Evolutionary conservation across 2,888 invertebrate genomes (phyloP).

Genomic region (Operophtera brumata): DNA sequence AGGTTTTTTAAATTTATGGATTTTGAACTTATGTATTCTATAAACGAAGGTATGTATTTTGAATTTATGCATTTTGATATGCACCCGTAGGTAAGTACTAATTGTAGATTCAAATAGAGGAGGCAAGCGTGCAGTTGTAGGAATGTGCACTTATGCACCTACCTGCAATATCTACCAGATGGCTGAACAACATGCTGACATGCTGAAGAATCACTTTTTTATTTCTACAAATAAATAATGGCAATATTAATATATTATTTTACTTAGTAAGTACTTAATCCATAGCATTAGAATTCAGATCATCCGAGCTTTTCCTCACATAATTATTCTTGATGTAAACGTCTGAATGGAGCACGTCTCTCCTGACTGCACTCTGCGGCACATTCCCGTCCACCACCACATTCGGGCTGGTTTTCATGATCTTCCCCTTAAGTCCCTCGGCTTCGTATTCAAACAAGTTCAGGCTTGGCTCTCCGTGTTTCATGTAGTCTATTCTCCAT

Average conservation of each 20-base stretch:
- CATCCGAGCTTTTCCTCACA: constrained; percentile 41
- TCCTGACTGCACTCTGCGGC: constrained; percentile 44
- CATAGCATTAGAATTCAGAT: constrained; percentile 43
- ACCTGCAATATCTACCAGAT: no score
- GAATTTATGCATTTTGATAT: no score
- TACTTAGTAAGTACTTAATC: constrained; percentile 24
- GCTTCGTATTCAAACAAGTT: constrained; percentile 49
- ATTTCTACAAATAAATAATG: neutral
- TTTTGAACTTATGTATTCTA: no score
- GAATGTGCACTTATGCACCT: no score
- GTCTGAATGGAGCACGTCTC: constrained; percentile 64
- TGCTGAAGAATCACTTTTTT: neutral
- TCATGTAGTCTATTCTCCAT: constrained; percentile 71
- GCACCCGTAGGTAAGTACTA: no score
- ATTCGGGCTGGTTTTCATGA: constrained; percentile 52
- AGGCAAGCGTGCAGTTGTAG: no score
- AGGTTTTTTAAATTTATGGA: no score
- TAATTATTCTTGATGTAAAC: constrained; percentile 66
- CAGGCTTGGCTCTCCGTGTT: constrained; percentile 62
- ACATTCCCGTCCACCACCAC: constrained; percentile 48
- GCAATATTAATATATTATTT: no score
- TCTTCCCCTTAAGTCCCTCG: constrained; percentile 50
- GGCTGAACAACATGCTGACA: no score
- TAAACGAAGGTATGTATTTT: no score
- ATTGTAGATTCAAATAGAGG: no score